phyloP scores from a whole-genome alignment of 1,140 invertebrate species.

The Leptoteleia sp. region DNA sequence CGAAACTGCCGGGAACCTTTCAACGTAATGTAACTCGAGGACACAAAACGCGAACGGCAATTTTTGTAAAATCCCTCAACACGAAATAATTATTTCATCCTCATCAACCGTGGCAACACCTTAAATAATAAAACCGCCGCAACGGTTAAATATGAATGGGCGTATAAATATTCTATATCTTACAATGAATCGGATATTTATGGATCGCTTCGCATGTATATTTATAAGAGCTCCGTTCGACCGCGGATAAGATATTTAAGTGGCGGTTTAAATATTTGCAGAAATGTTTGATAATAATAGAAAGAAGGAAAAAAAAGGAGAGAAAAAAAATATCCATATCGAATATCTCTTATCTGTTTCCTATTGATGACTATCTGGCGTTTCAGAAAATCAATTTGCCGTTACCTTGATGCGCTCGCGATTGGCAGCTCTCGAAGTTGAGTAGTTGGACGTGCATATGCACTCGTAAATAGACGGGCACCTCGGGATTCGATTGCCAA shows the following conservation, averaged over 20 bases:
- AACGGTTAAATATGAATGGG: constrained; percentile 27
- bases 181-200: constrained; percentile 33
- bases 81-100: constrained; percentile 9
- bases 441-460: constrained; percentile 31
- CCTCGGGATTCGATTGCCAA: constrained; percentile 26
- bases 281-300: constrained; percentile 33
- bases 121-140: constrained; percentile 10
- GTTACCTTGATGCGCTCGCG: constrained; percentile 3
- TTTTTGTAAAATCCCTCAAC: no score
- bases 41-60: no score
- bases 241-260: constrained; percentile 28
- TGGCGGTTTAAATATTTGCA: constrained; percentile 37
- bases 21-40: no score
- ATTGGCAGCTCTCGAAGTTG: constrained; percentile 40
- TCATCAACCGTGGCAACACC: background rate
- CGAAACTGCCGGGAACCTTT: no score
- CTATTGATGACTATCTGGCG: constrained; percentile 20
- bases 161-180: constrained; percentile 36
- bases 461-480: constrained; percentile 27
- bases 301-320: no score
- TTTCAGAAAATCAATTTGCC: constrained; percentile 48
- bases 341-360: constrained; percentile 27
- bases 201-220: constrained; percentile 25
- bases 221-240: constrained; percentile 23
- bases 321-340: constrained; percentile 25